Evolutionary conservation across 1,140 invertebrate genomes (phyloP).

Genomic region (Heterodera carotae): DNA sequence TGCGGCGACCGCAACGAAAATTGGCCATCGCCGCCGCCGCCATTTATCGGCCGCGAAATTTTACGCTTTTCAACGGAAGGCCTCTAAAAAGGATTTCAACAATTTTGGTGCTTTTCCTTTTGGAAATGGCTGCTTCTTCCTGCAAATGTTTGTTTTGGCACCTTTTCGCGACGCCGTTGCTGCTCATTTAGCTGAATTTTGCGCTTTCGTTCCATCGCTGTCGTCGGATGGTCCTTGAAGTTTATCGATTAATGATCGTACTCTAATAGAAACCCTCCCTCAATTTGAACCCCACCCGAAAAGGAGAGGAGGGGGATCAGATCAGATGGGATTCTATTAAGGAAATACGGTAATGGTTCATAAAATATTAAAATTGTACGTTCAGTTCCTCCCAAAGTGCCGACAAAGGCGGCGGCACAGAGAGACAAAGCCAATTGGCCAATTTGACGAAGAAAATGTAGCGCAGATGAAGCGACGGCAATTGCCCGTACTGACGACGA

Average conservation of each 20-base stretch:
- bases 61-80: neutral
- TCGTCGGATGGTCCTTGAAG: constrained; percentile 17
- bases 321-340: too few relatives aligned
- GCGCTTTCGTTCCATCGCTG: neutral
- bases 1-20: neutral
- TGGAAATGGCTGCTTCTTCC: neutral
- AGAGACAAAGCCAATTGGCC: constrained; percentile 47
- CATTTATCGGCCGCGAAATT: neutral
- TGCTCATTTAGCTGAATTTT: neutral
- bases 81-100: neutral
- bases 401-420: constrained; percentile 56
- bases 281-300: too few relatives aligned
- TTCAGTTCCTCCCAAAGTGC: constrained; percentile 61
- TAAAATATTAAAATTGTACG: constrained; percentile 32
- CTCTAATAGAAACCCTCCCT: neutral
- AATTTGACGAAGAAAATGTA: constrained; percentile 57
- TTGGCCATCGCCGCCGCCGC: neutral
- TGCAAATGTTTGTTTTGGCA: too few relatives aligned
- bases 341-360: too few relatives aligned
- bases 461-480: constrained; percentile 53
- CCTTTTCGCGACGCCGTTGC: neutral
- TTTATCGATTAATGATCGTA: neutral
- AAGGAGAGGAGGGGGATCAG: too few relatives aligned
- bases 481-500: constrained; percentile 61
- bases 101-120: neutral